Evolutionary conservation across 2,797 vertebrate species (phyloP), one percentile per base, ranked within the genome.

Genomic region (Microctenopoma steveboyesi): DNA sequence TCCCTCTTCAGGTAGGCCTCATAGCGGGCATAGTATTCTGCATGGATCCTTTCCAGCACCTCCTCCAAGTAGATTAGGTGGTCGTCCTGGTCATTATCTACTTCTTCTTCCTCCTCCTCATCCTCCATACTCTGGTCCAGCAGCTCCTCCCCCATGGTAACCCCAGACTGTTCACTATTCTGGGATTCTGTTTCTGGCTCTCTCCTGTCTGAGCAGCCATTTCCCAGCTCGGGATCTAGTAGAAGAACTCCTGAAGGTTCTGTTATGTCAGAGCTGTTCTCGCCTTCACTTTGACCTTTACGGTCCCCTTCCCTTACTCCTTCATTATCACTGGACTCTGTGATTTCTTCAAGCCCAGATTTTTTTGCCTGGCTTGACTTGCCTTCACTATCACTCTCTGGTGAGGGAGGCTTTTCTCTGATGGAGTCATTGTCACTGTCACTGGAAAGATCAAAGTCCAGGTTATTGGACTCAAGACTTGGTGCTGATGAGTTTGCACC

Each of bases 51-150:
- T 42, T 94, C 95, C 35, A 99, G 94, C 64, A 99, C 95, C 68
- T 96, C 97, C 90, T 99, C 97, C 0, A 99, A 94, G 91, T 99
- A 95, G 81, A 99, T 96, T 73, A 99, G 92, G 84, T 99, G 97
- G 85, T 99, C 98, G 0, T 99, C 98, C 0, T 94, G 93, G 55
- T 98, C 98, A 0, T 81, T 83, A 53, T 98, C 96, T 0, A 89
- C 93, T 3, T 94, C 93, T 3, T 94, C 94, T 0, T 94, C 93
- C 0, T 95, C 94, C 1, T 96, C 95, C 1, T 96, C 96, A 0
- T 98, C 97, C 67, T 96, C 97, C 92, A 97, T 94, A 30, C 95
- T 97, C 90, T 98, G 97, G 82, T 99, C 96, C 76, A 98, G 91
- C 51, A 97, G 95, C 89, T 98, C 97, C 80, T 98, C 98, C 0